These are phyloP conservation scores for Cydia amplana DNA, from an alignment of 1,140 invertebrate species.

Conservation along the genomic window DNA sequence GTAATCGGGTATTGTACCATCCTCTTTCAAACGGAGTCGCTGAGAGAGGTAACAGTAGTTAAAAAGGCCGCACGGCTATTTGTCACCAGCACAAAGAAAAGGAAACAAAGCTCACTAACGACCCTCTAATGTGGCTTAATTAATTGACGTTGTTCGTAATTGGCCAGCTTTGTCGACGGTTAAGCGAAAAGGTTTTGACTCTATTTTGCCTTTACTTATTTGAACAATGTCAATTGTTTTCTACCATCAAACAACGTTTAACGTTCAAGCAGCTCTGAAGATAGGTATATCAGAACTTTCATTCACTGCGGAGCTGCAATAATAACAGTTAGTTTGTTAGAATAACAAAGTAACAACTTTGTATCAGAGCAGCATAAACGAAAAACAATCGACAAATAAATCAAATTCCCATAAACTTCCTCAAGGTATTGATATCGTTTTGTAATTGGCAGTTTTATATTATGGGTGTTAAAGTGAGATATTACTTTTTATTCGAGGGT, in stretches of 20 bases:
- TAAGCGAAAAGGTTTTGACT: constrained; percentile 33
- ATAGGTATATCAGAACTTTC: background rate
- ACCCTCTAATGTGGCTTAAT: constrained; percentile 53
- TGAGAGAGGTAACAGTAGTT: constrained; percentile 54
- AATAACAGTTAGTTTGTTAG: background rate
- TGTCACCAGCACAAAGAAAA: constrained; percentile 63
- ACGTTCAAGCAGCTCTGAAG: background rate
- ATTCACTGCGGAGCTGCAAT: background rate
- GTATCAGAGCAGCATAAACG: background rate
- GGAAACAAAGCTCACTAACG: constrained; percentile 63
- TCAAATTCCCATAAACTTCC: constrained; percentile 9
- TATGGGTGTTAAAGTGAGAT: constrained; percentile 16
- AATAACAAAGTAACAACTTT: background rate
- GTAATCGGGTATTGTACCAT: constrained; percentile 67
- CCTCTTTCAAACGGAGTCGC: constrained; percentile 46
- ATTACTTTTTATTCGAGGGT: constrained; percentile 22
- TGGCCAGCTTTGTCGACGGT: constrained; percentile 38
- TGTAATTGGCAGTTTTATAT: constrained; percentile 17
- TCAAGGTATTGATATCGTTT: constrained; percentile 11
- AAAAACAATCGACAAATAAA: constrained; percentile 6
- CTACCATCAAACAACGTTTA: background rate
- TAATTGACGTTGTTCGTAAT: constrained; percentile 66
- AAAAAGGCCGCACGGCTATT: constrained; percentile 62
- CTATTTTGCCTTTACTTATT: constrained; percentile 31
- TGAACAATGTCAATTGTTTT: constrained; percentile 1